Conservation (phyloP, 2,797 vertebrate genomes). For the Molossus molossus region DNA sequence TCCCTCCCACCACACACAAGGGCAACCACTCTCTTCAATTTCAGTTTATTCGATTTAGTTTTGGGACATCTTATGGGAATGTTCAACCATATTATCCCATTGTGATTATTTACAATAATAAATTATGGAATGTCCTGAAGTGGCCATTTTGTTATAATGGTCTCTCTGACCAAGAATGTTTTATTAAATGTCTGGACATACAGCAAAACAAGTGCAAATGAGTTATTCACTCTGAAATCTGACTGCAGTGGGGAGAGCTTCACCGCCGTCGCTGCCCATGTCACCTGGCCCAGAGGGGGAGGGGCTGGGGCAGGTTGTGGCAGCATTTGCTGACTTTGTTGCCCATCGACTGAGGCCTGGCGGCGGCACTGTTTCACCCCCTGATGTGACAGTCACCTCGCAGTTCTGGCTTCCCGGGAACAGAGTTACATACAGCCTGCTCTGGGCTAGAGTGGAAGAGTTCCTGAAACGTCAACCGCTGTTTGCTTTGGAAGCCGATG, state of each 20-base stretch:
- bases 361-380: fast-evolving
- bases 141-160: background rate
- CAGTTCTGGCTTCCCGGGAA: background rate
- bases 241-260: background rate
- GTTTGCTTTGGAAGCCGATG: background rate
- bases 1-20: no score
- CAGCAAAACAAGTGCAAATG: background rate
- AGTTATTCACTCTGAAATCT: background rate
- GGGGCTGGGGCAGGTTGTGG: background rate
- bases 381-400: background rate
- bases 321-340: background rate
- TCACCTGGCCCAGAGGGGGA: background rate
- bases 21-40: background rate
- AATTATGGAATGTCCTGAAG: background rate
- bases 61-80: background rate
- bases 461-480: background rate
- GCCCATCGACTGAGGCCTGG: background rate
- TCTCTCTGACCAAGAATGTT: background rate
- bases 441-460: background rate
- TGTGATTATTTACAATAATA: background rate
- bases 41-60: background rate
- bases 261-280: background rate
- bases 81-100: background rate
- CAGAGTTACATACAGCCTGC: background rate
- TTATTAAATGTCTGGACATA: background rate